Conservation (phyloP, 2,888 invertebrate species). For the Diarsia rubi region DNA sequence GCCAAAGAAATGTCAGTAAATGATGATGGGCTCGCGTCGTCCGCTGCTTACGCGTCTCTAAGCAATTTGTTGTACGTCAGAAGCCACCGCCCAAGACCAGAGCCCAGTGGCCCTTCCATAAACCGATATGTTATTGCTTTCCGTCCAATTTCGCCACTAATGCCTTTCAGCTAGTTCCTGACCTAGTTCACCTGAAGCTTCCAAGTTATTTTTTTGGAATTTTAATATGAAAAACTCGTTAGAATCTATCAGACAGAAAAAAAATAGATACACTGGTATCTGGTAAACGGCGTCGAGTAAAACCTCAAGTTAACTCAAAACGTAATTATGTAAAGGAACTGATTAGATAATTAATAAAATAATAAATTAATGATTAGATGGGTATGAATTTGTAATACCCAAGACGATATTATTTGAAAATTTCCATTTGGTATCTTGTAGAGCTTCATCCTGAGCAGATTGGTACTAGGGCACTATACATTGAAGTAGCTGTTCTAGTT, state of each 20-base stretch:
- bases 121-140: conserved; percentile 71
- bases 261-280: neutral
- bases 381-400: too few species aligned
- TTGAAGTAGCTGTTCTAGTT: neutral
- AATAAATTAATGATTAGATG: too few species aligned
- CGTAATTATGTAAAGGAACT: neutral
- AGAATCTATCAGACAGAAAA: neutral
- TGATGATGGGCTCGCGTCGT: conserved; percentile 49
- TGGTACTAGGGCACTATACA: neutral
- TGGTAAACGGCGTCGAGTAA: neutral
- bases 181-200: conserved; percentile 37
- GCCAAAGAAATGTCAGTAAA: conserved; percentile 53
- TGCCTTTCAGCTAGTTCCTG: conserved; percentile 65
- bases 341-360: too few species aligned
- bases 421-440: neutral
- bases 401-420: neutral
- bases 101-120: conserved; percentile 60
- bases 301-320: neutral
- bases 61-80: conserved; percentile 60
- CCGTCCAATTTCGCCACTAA: conserved; percentile 66
- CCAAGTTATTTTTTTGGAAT: conserved; percentile 11
- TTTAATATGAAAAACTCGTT: conserved; percentile 13
- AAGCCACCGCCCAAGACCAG: conserved; percentile 12
- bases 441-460: neutral
- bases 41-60: conserved; percentile 57